A percentile compares a stretch with the other conserved stretches of the same genome.
These are phyloP conservation scores for Melanargia galathea DNA, from an alignment of 2,888 invertebrate species.

Conservation along the genomic window DNA sequence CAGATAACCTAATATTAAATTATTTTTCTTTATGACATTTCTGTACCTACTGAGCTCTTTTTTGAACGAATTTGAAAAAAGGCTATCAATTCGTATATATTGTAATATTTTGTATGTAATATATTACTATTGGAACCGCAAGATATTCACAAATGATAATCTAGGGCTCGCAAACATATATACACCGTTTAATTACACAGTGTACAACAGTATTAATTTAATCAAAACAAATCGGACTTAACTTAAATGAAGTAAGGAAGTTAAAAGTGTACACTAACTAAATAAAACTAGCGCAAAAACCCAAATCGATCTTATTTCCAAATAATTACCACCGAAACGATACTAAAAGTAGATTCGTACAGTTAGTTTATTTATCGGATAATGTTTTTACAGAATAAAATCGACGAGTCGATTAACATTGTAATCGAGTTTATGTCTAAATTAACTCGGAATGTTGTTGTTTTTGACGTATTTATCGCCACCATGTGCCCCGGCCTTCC, in stretches of 20 bases:
- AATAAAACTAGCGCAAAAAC: conserved; percentile 2
- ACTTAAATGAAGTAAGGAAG: neutral
- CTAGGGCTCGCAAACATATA: no score
- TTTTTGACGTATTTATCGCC: conserved; percentile 44
- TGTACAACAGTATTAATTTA: no score
- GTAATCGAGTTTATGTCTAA: conserved; percentile 42
- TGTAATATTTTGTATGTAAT: no score
- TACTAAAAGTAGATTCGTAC: conserved; percentile 30
- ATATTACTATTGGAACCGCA: no score
- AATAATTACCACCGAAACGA: conserved; percentile 11
- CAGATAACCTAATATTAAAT: conserved; percentile 13
- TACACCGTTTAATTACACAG: no score
- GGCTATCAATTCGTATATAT: no score
- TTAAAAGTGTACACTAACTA: no score
- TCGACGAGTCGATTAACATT: conserved; percentile 38
- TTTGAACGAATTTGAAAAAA: no score
- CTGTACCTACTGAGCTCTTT: no score
- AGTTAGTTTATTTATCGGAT: conserved; percentile 38
- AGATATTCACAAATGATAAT: no score
- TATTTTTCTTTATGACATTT: neutral
- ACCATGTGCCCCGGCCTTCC: conserved; percentile 28
- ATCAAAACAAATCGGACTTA: no score
- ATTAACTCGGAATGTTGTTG: conserved; percentile 37
- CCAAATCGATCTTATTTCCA: neutral
- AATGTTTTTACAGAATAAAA: conserved; percentile 39